Conservation (phyloP, 2,113 vertebrate genomes). For the Choloepus hoffmanni region DNA sequence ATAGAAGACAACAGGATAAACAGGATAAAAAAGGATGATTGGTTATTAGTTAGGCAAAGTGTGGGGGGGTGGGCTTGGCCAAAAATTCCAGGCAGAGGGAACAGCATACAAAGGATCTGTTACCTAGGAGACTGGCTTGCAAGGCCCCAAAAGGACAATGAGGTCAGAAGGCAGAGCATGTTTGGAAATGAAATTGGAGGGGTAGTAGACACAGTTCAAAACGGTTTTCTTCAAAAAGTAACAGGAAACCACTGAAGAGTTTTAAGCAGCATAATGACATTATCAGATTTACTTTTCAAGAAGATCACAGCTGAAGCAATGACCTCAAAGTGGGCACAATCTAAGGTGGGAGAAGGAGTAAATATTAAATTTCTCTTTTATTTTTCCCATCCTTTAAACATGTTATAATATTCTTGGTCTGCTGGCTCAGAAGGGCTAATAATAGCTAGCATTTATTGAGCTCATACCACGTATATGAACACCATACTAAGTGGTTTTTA, state of each 20-base stretch:
- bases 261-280: background rate
- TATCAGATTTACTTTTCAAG: slow-evolving; percentile 31
- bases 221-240: background rate
- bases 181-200: slow-evolving; percentile 9
- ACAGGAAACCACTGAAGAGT: slow-evolving; percentile 4
- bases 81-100: background rate
- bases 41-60: background rate
- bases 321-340: background rate
- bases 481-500: background rate
- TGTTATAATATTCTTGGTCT: background rate
- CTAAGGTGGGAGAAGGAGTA: background rate
- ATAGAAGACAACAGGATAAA: slow-evolving; percentile 26
- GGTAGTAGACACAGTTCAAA: background rate
- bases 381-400: slow-evolving; percentile 28
- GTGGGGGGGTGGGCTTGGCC: background rate
- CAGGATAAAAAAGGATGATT: background rate
- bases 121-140: background rate
- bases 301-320: background rate
- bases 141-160: background rate
- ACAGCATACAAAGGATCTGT: background rate
- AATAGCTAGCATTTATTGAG: slow-evolving; percentile 8
- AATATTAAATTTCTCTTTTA: background rate
- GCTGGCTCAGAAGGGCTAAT: background rate
- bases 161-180: background rate
- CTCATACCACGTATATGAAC: background rate